phyloP scores from a whole-genome alignment of 1,140 invertebrate species.

The Drosophila carrolli region DNA sequence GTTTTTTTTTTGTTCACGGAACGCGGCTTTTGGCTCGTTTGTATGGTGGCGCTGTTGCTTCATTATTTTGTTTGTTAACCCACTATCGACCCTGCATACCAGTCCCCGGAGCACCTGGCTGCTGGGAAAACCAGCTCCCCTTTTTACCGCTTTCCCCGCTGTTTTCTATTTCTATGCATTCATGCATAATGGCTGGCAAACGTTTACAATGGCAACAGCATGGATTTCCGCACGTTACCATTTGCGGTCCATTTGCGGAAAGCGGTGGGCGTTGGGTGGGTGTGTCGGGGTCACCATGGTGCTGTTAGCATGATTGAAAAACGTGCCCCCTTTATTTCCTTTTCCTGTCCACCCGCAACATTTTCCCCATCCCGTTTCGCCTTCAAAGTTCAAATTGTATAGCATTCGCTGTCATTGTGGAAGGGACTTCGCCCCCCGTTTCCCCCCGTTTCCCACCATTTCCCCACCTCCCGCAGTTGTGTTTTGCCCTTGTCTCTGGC shows the following conservation, averaged over 20 bases:
- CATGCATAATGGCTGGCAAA: slow-evolving; percentile 78
- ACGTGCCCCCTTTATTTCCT: slow-evolving; percentile 56
- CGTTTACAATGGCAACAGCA: slow-evolving; percentile 77
- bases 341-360: slow-evolving; percentile 8
- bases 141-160: slow-evolving; percentile 9
- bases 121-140: not conserved
- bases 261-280: slow-evolving; percentile 6
- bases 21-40: slow-evolving; percentile 50
- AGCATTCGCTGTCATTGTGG: slow-evolving; percentile 64
- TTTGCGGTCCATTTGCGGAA: slow-evolving; percentile 77
- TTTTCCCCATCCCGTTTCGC: not conserved
- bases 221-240: slow-evolving; percentile 77
- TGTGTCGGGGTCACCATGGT: slow-evolving; percentile 44
- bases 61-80: slow-evolving; percentile 71
- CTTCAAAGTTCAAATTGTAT: slow-evolving; percentile 63
- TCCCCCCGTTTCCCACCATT: too few species aligned
- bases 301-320: slow-evolving; percentile 80
- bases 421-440: slow-evolving; percentile 9
- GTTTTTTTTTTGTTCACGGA: slow-evolving; percentile 6
- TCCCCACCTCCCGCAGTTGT: not conserved
- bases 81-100: slow-evolving; percentile 10
- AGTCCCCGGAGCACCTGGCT: slow-evolving; percentile 21
- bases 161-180: slow-evolving; percentile 72
- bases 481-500: slow-evolving; percentile 33
- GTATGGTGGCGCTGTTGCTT: slow-evolving; percentile 57